These are phyloP conservation scores for Lordiphosa fenestrarum DNA, from an alignment of 2,888 invertebrate genomes.

Conservation along the genomic window DNA sequence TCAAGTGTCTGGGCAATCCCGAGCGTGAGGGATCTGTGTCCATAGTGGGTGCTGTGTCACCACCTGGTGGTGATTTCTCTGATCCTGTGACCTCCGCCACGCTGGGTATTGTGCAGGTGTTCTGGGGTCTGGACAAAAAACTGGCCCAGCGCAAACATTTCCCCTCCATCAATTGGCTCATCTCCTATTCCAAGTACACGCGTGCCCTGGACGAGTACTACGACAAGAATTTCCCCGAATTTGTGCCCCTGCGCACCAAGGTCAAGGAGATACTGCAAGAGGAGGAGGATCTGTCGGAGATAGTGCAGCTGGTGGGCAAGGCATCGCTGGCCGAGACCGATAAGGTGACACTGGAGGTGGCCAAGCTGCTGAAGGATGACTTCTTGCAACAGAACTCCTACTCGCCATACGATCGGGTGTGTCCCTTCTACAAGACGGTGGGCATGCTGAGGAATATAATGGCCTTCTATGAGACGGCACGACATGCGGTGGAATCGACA, in stretches of 20 bases:
- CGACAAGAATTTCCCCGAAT: constrained; percentile 98
- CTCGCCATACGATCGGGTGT: constrained; percentile 96
- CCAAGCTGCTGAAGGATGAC: constrained; percentile 98
- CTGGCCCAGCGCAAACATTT: constrained; percentile 99
- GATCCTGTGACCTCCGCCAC: constrained; percentile 99
- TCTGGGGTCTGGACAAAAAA: constrained; percentile 99
- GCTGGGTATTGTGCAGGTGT: constrained; percentile 98
- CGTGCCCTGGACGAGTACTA: constrained; percentile 99
- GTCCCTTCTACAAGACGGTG: constrained; percentile 99
- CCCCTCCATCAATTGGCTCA: constrained; percentile 99
- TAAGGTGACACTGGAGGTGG: constrained; percentile 99
- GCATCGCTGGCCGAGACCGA: constrained; percentile 98
- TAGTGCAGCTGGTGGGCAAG: constrained; percentile 99
- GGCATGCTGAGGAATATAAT: constrained; percentile 99
- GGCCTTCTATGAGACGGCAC: constrained; percentile 97
- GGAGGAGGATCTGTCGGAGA: constrained; percentile 99
- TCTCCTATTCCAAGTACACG: constrained; percentile 99
- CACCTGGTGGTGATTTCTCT: constrained; percentile 99
- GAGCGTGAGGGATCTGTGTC: constrained; percentile 99
- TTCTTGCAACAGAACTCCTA: constrained; percentile 99
- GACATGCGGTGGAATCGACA: constrained; percentile 97
- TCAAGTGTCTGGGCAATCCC: constrained; percentile 97
- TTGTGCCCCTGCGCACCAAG: constrained; percentile 97
- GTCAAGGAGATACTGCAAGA: constrained; percentile 96
- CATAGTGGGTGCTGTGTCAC: constrained; percentile 99